A percentile compares a stretch with the other conserved stretches of the same genome.
phyloP scores from a whole-genome alignment of 1,140 invertebrate species.

The Megalopta genalis region DNA sequence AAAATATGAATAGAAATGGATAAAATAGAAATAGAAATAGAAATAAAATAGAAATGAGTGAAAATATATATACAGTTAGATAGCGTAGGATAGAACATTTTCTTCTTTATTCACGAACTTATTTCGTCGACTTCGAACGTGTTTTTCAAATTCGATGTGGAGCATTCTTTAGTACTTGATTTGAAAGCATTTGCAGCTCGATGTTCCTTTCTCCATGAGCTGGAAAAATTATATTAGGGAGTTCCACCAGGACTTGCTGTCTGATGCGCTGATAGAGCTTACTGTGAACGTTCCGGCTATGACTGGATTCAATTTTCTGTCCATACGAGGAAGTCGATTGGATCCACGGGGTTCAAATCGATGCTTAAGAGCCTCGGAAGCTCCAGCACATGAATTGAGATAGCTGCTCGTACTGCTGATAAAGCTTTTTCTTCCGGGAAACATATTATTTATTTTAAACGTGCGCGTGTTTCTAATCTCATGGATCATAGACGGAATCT shows the following conservation, averaged over 20 bases:
- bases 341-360: background rate
- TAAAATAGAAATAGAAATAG: too few relatives aligned
- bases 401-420: background rate
- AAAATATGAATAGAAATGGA: too few relatives aligned
- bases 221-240: background rate
- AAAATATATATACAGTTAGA: too few relatives aligned
- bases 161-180: background rate
- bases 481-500: too few relatives aligned
- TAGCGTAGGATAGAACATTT: too few relatives aligned
- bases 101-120: too few relatives aligned
- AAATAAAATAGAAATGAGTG: too few relatives aligned
- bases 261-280: conserved; percentile 1
- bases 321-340: background rate
- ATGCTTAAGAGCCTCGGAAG: background rate
- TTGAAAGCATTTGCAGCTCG: background rate
- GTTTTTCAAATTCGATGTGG: background rate
- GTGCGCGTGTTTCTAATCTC: too few relatives aligned
- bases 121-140: background rate
- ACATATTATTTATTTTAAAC: too few relatives aligned
- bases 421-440: background rate
- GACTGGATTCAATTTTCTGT: background rate
- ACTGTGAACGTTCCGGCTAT: background rate
- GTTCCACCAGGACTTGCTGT: background rate
- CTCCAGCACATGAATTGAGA: background rate
- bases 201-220: background rate